Evolutionary conservation across 2,797 vertebrate species (phyloP).

Genomic region (Lateolabrax maculatus): DNA sequence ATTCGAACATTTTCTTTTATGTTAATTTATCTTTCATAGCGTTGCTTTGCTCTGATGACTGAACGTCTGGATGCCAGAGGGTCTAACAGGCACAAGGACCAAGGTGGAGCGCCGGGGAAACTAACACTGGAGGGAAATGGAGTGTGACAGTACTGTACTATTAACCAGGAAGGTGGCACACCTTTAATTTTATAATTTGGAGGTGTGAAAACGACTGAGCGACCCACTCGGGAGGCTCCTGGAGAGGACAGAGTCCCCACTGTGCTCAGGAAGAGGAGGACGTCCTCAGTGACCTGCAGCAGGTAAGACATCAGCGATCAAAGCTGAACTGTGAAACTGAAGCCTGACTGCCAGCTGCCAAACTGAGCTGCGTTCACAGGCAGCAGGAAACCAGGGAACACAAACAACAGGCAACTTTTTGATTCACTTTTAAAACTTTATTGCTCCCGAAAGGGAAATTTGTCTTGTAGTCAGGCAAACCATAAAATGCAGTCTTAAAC

Average conservation of each 20-base stretch:
- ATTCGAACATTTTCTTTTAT: not conserved
- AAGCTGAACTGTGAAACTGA: not conserved
- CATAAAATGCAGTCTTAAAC: not conserved
- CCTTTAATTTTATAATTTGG: not conserved
- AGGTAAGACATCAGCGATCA: not conserved
- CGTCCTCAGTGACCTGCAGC: not conserved
- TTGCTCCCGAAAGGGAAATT: too few species aligned
- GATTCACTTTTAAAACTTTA: too few species aligned
- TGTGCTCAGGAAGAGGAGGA: not conserved
- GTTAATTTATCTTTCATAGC: constrained; percentile 21
- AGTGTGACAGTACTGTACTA: constrained; percentile 12
- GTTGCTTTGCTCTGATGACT: constrained; percentile 14
- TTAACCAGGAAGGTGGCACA: not conserved
- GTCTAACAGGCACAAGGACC: not conserved
- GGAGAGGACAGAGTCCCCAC: not conserved
- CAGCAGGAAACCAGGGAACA: too few species aligned
- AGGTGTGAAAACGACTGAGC: not conserved
- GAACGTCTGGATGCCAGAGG: constrained; percentile 19
- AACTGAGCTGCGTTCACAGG: not conserved
- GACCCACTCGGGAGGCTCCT: not conserved
- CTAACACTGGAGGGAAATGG: constrained; percentile 15
- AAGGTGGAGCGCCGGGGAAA: not conserved
- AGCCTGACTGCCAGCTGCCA: not conserved
- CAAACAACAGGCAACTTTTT: too few species aligned
- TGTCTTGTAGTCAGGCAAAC: not conserved